Evolutionary conservation across 2,113 vertebrate species (phyloP).

Genomic region (Coturnix japonica): DNA sequence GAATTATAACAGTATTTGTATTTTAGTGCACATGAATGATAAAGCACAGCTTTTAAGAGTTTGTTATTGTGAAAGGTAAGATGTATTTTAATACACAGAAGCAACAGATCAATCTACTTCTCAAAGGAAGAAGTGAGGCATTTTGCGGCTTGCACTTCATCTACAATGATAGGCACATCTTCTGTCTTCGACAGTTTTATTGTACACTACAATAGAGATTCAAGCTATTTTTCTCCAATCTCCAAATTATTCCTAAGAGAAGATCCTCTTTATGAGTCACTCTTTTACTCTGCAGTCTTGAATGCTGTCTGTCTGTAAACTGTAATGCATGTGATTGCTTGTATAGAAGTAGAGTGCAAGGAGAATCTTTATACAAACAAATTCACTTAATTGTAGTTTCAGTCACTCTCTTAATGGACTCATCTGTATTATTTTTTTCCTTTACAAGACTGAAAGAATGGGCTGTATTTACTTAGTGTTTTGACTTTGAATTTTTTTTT

Average conservation of each 20-base stretch:
- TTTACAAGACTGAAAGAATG: neutral
- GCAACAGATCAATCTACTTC: neutral
- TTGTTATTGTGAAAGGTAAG: neutral
- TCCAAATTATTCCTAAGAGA: neutral
- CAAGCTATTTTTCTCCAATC: neutral
- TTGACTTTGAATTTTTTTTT: neutral
- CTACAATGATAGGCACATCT: fast-evolving
- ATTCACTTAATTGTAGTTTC: neutral
- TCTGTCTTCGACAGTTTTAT: neutral
- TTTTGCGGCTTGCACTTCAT: neutral
- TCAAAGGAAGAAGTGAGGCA: neutral
- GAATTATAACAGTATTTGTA: neutral
- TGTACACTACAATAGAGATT: neutral
- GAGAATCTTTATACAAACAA: neutral
- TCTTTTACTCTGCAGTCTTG: neutral
- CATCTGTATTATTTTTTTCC: neutral
- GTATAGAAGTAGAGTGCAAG: neutral
- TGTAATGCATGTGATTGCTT: neutral
- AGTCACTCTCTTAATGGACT: neutral
- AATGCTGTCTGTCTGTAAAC: neutral
- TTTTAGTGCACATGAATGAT: neutral
- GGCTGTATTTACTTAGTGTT: neutral
- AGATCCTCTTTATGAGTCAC: neutral
- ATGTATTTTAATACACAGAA: neutral
- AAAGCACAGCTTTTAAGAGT: neutral